Base-by-base conservation (phyloP, 2,113 vertebrate genomes). In the Agapornis roseicollis region DNA sequence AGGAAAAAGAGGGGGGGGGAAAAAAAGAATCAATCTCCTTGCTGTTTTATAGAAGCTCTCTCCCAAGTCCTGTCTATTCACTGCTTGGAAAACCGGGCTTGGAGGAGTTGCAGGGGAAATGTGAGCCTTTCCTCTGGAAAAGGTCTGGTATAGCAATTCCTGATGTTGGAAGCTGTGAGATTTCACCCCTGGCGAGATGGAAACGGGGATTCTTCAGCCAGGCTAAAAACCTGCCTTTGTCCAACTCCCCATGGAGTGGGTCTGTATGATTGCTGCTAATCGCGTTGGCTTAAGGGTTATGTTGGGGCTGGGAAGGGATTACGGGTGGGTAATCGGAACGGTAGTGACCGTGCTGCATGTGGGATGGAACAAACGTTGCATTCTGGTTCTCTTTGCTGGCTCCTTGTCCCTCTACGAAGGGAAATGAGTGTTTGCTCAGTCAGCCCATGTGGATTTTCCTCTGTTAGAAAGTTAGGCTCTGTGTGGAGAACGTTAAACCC, bases 71-170 rank as follows among this genome's bases (percentile, higher is more conserved):
- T 44, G 47, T 16, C 3, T 53, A 13, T 53, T 82, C 71, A 13
- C 74, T 2, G 22, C 74, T 89, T 60, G 44, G 85, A 82, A 94
- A 89, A 82, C 89, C 82, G 94, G 91, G 93, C 85, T 79, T 14
- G 50, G 79, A 80, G 58, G 74, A 94, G 35, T 68, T 50, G 81
- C 78, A 72, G 90, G 47, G 11, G 39, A 77, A 88, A 79, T 91
- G 90, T 56, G 94, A 96, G 92, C 85, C 70, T 89, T 89, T 79
- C 66, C 92, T 79, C 53, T 95, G 96, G 89, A 93, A 96, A 92
- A 82, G 66, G 25, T 94, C 89, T 95, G 94, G 7, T 94, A 73
- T 80, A 92, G 83, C 85, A 63, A 79, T 94, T 94, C 79, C 63
- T 42, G 31, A 2, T 27, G 77, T 78, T 74, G 10, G 39, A 52